phyloP scores from a whole-genome alignment of 2,888 invertebrate species.

The Campoletis raptor region DNA sequence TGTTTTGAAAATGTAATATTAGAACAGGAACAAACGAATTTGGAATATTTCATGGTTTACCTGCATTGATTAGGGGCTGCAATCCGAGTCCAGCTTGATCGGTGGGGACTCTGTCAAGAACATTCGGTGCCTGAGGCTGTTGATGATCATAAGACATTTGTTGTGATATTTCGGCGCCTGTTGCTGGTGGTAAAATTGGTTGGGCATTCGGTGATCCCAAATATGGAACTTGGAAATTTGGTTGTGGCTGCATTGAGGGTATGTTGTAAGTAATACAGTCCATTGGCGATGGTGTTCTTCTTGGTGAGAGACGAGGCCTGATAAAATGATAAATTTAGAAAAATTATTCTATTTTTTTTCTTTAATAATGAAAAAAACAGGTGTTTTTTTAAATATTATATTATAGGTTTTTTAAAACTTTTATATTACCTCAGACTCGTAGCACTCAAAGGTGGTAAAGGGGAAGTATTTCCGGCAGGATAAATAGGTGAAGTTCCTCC shows the following conservation, averaged over 20 bases:
- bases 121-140: constrained; percentile 66
- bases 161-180: constrained; percentile 50
- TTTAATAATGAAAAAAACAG: background rate
- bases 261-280: constrained; percentile 74
- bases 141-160: constrained; percentile 68
- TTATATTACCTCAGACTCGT: constrained; percentile 73
- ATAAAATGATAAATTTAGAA: constrained; percentile 20
- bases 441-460: constrained; percentile 68
- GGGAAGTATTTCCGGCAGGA: constrained; percentile 68
- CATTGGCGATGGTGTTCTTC: constrained; percentile 78
- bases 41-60: constrained; percentile 59
- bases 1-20: background rate
- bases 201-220: constrained; percentile 35
- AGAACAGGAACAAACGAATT: background rate
- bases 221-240: constrained; percentile 65
- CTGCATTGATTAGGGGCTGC: constrained; percentile 68
- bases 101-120: constrained; percentile 70
- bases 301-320: constrained; percentile 77
- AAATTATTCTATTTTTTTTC: constrained; percentile 9
- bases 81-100: constrained; percentile 68
- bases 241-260: constrained; percentile 65
- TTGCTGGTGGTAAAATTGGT: constrained; percentile 63
- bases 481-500: constrained; percentile 73
- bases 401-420: background rate
- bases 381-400: constrained; percentile 14